A percentile compares a stretch with the other conserved stretches of the same genome.
Evolutionary conservation across 2,888 invertebrate species (phyloP).

Genomic region (Euplexia lucipara): DNA sequence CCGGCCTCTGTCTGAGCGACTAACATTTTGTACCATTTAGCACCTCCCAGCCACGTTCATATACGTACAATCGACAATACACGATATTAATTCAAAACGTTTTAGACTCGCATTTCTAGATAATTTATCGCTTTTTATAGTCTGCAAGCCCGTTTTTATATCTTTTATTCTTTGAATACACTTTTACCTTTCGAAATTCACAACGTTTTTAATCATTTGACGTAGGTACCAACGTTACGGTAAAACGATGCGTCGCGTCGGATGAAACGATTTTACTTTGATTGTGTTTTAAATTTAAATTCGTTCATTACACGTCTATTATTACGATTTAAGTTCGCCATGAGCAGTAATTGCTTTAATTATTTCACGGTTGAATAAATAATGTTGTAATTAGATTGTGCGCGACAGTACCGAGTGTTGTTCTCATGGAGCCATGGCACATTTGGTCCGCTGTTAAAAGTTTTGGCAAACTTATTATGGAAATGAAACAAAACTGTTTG

Average conservation of each 20-base stretch:
- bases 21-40: slow-evolving; percentile 82
- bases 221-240: slow-evolving; percentile 15
- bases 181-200: slow-evolving; percentile 21
- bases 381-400: slow-evolving; percentile 52
- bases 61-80: slow-evolving; percentile 45
- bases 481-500: slow-evolving; percentile 13
- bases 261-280: slow-evolving; percentile 47
- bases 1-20: slow-evolving; percentile 72
- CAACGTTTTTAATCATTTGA: slow-evolving; percentile 38
- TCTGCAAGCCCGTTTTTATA: slow-evolving; percentile 19
- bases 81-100: slow-evolving; percentile 51
- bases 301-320: slow-evolving; percentile 48
- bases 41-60: slow-evolving; percentile 68
- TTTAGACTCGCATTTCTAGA: slow-evolving; percentile 48
- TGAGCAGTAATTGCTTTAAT: slow-evolving; percentile 56
- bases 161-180: slow-evolving; percentile 25
- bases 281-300: slow-evolving; percentile 55
- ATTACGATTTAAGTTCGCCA: slow-evolving; percentile 47
- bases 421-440: slow-evolving; percentile 63
- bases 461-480: slow-evolving; percentile 37
- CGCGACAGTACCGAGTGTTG: slow-evolving; percentile 64
- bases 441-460: slow-evolving; percentile 33
- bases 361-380: slow-evolving; percentile 45
- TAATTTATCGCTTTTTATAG: slow-evolving; percentile 37
- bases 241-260: slow-evolving; percentile 30